These are phyloP conservation scores for Zosterops pallidus DNA, from an alignment of 2,113 vertebrate genomes.

Conservation along the genomic window DNA sequence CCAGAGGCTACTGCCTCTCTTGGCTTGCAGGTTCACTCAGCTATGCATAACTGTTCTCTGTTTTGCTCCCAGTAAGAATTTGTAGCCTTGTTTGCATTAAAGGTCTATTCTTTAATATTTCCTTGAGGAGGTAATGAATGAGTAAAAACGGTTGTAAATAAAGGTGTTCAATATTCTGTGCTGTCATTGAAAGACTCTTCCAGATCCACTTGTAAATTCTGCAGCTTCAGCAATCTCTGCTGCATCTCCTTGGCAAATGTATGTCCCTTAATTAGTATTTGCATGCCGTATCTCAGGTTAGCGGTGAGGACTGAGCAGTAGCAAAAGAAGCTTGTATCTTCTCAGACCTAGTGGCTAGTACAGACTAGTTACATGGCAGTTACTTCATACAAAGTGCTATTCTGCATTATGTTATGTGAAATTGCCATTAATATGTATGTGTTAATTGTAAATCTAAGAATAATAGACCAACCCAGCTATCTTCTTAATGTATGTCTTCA, in stretches of 20 bases:
- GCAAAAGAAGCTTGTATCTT: neutral
- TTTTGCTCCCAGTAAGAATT: neutral
- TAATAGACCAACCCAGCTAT: neutral
- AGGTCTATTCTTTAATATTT: neutral
- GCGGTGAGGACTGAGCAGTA: neutral
- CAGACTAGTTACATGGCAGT: neutral
- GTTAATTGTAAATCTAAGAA: neutral
- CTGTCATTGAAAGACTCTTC: neutral
- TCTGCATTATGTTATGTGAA: neutral
- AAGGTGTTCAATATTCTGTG: neutral
- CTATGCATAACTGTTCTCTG: fast-evolving
- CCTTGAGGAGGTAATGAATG: neutral
- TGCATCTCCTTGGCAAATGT: neutral
- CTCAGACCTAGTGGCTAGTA: neutral
- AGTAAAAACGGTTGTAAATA: neutral
- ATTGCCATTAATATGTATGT: neutral
- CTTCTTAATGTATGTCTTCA: neutral
- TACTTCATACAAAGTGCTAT: neutral
- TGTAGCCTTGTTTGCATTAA: neutral
- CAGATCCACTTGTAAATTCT: neutral
- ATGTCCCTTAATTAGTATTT: neutral
- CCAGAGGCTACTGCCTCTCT: neutral
- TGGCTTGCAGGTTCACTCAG: neutral
- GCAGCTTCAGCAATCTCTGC: neutral
- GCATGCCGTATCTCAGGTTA: neutral